A percentile compares a stretch with the other conserved stretches of the same genome.
Conservation (phyloP, 2,113 vertebrate species). For the Takifugu bimaculatus region DNA sequence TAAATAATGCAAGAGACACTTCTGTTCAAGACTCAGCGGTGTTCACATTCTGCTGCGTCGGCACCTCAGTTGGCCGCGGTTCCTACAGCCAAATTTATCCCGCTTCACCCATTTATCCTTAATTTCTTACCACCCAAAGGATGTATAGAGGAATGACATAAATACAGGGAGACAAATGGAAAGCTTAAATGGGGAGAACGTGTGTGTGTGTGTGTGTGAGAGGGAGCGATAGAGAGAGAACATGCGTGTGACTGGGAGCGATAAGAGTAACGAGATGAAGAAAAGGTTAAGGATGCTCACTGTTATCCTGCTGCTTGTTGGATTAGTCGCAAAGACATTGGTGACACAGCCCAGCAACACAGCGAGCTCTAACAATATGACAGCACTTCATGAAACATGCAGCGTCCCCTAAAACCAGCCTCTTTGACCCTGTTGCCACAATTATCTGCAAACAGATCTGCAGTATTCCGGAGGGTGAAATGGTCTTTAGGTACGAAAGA, state of each 20-base stretch:
- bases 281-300: slow-evolving; percentile 49
- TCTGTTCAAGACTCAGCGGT: slow-evolving; percentile 56
- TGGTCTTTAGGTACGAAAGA: slow-evolving; percentile 51
- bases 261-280: slow-evolving; percentile 36
- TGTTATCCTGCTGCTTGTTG: slow-evolving; percentile 41
- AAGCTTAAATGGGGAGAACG: slow-evolving; percentile 7
- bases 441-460: slow-evolving; percentile 43
- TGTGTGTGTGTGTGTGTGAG: neutral
- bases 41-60: slow-evolving; percentile 68
- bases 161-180: slow-evolving; percentile 3
- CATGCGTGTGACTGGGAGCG: neutral
- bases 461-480: slow-evolving; percentile 25
- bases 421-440: slow-evolving; percentile 40
- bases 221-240: slow-evolving; percentile 7
- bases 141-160: slow-evolving; percentile 3
- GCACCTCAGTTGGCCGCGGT: slow-evolving; percentile 46
- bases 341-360: slow-evolving; percentile 38
- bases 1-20: slow-evolving; percentile 74
- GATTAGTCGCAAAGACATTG: slow-evolving; percentile 50
- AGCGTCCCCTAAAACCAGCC: slow-evolving; percentile 56
- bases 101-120: slow-evolving; percentile 29
- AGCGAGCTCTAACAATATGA: neutral
- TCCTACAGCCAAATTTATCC: slow-evolving; percentile 46
- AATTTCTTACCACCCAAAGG: slow-evolving; percentile 28
- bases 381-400: slow-evolving; percentile 64